These are phyloP conservation scores for Xanthorhoe spadicearia DNA, from an alignment of 2,888 invertebrate genomes.

Conservation along the genomic window DNA sequence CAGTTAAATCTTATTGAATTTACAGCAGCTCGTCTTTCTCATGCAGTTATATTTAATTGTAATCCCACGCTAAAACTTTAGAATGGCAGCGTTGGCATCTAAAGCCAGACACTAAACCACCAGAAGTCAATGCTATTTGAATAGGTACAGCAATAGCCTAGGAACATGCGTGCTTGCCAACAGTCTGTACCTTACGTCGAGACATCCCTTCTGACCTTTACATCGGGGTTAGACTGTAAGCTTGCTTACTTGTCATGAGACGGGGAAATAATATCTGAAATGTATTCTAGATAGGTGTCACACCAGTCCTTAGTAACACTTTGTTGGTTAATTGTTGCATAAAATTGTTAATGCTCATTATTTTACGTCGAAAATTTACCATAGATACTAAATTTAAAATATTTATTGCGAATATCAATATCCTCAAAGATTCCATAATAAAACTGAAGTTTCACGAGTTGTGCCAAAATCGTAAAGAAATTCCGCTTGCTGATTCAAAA, in stretches of 20 bases:
- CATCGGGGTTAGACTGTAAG: slow-evolving; percentile 20
- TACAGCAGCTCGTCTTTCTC: too few species aligned
- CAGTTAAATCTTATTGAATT: too few species aligned
- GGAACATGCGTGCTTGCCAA: slow-evolving; percentile 21
- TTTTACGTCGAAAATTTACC: too few species aligned
- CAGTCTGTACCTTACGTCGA: slow-evolving; percentile 25
- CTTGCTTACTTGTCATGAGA: slow-evolving; percentile 25
- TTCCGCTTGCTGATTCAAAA: slow-evolving; percentile 1
- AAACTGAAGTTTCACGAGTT: slow-evolving; percentile 17
- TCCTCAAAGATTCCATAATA: background rate
- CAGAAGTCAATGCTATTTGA: slow-evolving; percentile 4
- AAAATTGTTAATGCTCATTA: background rate
- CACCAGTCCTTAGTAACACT: background rate
- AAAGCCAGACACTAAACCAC: background rate
- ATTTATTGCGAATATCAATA: background rate
- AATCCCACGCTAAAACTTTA: background rate
- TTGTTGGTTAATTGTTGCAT: background rate
- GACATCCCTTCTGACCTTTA: slow-evolving; percentile 33
- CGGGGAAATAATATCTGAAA: background rate
- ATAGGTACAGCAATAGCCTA: slow-evolving; percentile 7
- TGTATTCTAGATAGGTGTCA: background rate
- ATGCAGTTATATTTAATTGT: too few species aligned
- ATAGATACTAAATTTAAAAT: background rate
- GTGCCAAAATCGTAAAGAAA: slow-evolving; percentile 11
- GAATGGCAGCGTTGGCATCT: background rate